Conservation (phyloP, 1,140 invertebrate genomes). For the Drosophila parvula region DNA sequence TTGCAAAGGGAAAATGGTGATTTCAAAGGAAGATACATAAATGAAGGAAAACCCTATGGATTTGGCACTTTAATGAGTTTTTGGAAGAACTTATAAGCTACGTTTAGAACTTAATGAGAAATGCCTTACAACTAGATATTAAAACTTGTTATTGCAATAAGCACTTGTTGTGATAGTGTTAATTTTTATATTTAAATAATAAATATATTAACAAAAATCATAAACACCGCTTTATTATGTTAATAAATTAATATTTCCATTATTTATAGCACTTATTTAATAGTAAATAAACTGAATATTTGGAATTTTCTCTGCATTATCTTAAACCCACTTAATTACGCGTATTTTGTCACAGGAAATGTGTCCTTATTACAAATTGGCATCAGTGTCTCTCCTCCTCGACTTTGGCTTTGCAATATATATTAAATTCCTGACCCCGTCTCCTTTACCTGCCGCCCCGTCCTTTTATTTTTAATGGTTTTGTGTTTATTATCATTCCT, state of each 20-base stretch:
- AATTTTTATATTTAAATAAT: too few relatives aligned
- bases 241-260: neutral
- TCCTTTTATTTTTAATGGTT: slow-evolving; percentile 35
- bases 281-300: neutral
- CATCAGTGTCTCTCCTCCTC: neutral
- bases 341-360: neutral
- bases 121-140: too few relatives aligned
- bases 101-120: too few relatives aligned
- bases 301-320: too few relatives aligned
- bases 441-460: neutral
- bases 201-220: too few relatives aligned
- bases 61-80: too few relatives aligned
- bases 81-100: too few relatives aligned
- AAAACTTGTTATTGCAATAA: too few relatives aligned
- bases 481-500: slow-evolving; percentile 47
- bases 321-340: neutral
- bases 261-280: neutral
- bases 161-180: too few relatives aligned
- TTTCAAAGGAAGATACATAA: too few relatives aligned
- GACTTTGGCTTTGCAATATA: slow-evolving; percentile 2
- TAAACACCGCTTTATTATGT: too few relatives aligned
- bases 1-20: neutral
- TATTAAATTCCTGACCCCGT: slow-evolving; percentile 31
- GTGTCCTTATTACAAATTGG: slow-evolving; percentile 22
- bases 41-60: too few relatives aligned